Conservation (phyloP, 2,797 vertebrate genomes). For the Buphagus erythrorhynchus region DNA sequence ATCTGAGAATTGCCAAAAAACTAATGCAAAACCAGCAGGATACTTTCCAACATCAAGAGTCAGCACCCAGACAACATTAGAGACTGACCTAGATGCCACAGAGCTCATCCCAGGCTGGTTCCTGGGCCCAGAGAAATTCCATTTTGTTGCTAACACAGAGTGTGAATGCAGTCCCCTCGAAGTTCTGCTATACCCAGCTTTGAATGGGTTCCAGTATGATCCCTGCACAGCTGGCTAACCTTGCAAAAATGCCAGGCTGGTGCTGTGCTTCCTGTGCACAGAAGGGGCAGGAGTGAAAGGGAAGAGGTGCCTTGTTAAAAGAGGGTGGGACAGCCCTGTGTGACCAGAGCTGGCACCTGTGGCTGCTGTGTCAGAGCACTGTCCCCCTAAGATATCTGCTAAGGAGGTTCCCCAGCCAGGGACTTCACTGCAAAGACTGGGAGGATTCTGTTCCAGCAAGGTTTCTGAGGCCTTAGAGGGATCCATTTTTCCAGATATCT, state of each 20-base stretch:
- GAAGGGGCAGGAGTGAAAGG: neutral
- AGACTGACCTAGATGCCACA: neutral
- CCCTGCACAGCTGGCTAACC: neutral
- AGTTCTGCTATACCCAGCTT: rapidly evolving
- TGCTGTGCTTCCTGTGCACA: rapidly evolving
- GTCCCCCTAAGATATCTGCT: neutral
- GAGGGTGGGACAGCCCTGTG: rapidly evolving
- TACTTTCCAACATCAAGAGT: neutral
- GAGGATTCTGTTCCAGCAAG: neutral
- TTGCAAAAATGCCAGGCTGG: neutral
- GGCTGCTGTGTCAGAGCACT: neutral
- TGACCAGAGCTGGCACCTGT: neutral
- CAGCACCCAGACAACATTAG: neutral
- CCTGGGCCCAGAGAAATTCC: neutral
- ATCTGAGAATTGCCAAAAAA: slow-evolving; percentile 15
- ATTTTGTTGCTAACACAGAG: neutral
- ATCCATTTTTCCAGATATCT: slow-evolving; percentile 48
- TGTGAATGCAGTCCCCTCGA: rapidly evolving
- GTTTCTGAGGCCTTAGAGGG: slow-evolving; percentile 25
- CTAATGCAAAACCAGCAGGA: neutral
- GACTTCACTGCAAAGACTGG: slow-evolving; percentile 4
- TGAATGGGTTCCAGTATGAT: rapidly evolving
- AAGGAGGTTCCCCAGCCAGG: neutral
- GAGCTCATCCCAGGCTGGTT: neutral
- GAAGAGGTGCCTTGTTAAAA: neutral